Base-by-base conservation (phyloP, 2,113 vertebrate species). In the Hyperopisus bebe region DNA sequence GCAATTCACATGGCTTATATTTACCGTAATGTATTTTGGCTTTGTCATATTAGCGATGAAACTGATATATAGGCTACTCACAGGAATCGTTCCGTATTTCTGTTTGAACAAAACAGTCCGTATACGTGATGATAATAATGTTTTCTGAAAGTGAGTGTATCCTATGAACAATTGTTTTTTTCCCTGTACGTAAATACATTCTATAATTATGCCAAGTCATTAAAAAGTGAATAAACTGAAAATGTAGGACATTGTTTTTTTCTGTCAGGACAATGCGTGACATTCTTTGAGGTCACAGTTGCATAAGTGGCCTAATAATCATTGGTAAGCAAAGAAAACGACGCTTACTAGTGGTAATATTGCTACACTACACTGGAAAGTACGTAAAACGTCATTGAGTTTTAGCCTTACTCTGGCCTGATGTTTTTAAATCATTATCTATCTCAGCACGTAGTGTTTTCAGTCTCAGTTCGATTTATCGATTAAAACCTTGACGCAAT, bases 241-340 rank as follows among this genome's bases (percentile, higher is more conserved):
- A 39, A 39, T 80, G 74, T 39, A 80, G 31, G 31, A 42, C 74
- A 80, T 39, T 39, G 74, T 35, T 39, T 80, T 77, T 35, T 35
- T 42, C 35, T 42, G 13, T 80, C 74, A 5, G 15, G 1, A 80
- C 35, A 42, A 80, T 80, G 35, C 17, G 15, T 80, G 70, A 42
- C 70, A 77, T 77, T 77, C 31, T 77, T 39, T 77, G 70, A 77
- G 70, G 74, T 80, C 74, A 80, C 74, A 80, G 74, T 80, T 42
- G 35, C 74, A 80, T 80, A 80, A 80, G 74, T 42, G 35, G 15
- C 74, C 74, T 80, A 80, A 77, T 80, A 80, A 80, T 42, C 35
- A 80, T 19, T 42, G 35, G 39, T 19, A 80, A 42, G 35, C 35
- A 42, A 42, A 35, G 31, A 19, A 80, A 80, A 80, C 74, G 74